Evolutionary conservation across 2,888 invertebrate species (phyloP), one percentile per base, ranked within the genome.

Genomic region (Drosophila testacea): DNA sequence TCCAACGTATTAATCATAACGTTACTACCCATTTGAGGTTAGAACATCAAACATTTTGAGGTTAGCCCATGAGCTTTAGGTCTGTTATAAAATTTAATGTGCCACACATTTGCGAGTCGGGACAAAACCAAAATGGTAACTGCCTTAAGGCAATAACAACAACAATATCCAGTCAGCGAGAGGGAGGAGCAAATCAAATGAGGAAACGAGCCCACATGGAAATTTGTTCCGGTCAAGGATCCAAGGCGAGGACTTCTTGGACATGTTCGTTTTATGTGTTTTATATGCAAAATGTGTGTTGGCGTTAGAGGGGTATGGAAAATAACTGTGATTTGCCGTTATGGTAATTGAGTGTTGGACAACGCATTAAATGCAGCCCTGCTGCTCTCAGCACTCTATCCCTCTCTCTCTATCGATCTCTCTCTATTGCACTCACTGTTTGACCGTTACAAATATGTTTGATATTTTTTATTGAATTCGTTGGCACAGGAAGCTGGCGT

Each of bases 211-310:
- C 55, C 68, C 78, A 72, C 66, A 80, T 73, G 76, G 70, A 70
- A 69, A 85, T 86, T 79, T 59, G 88, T 86, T 89, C 80, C 88
- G 85, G 85, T 80, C 89, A 78, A 76, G 88, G 50, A 67, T 59
- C 38, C 50, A 38, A 52, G 51, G 42, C 34, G 42, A 60, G 22
- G 46, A 55, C 67, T 50, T 50, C 42, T 47, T 46, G 79, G 83
- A 83, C 92, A 91, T 91, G 88, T 91, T 91, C 89, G 87, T 91
- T 92, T 92, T 92, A 92, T 91, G 91, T 88, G 83, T 91, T 91
- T 91, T 84, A 90, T 92, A 92, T 92, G 92, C 91, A 91, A 92
- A 92, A 67, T 69, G 47, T 41, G 42, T 55, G 39, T 50, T 73
- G 70, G 72, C 68, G 78, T 50, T 27, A 52, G 83, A 77, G 68